Evolutionary conservation across 2,113 vertebrate genomes (phyloP), one percentile per base, ranked within the genome.

Genomic region (Turdus rufiventris): DNA sequence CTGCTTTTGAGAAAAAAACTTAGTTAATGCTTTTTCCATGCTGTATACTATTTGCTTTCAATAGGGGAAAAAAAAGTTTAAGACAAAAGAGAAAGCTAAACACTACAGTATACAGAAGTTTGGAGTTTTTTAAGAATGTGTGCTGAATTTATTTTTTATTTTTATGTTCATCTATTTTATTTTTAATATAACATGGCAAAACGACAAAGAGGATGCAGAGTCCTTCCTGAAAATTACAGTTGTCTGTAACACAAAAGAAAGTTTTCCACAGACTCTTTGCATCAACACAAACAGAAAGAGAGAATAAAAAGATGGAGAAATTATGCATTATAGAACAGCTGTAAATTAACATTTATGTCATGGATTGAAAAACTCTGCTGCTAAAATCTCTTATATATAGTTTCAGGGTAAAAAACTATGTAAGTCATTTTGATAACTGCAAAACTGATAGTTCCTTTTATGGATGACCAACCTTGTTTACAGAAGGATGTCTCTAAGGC

Each of bases 201-300:
- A 84, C 6, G 29, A 54, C 45, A 89, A 68, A 96, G 83, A 78
- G 60, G 24, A 91, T 93, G 31, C 26, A 81, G 45, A 87, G 3
- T 18, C 80, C 23, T 96, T 81, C 40, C 57, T 94, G 33, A 42
- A 92, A 96, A 95, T 75, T 79, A n/a, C 23, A 80, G n/a, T 14
- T 76, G 60, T 62, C 34, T 92, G 62, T 19, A 90, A 85, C 29
- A 86, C 62, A 85, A 78, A 95, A 63, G 8, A 87, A 82, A 91
- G 8, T 54, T 93, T 92, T 90, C 77, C 19, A 6, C 36, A 53
- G 14, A 79, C 77, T 34, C 12, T 89, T 83, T 89, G 90, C 68
- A 93, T 88, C 60, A 91, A 50, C 5, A 89, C 4, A 45, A 54
- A 86, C 8, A 65, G 73, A 74, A 96, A 80, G 6, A 82, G 29